phyloP scores from a whole-genome alignment of 2,113 vertebrate genomes.

The Amblyornis subalaris region DNA sequence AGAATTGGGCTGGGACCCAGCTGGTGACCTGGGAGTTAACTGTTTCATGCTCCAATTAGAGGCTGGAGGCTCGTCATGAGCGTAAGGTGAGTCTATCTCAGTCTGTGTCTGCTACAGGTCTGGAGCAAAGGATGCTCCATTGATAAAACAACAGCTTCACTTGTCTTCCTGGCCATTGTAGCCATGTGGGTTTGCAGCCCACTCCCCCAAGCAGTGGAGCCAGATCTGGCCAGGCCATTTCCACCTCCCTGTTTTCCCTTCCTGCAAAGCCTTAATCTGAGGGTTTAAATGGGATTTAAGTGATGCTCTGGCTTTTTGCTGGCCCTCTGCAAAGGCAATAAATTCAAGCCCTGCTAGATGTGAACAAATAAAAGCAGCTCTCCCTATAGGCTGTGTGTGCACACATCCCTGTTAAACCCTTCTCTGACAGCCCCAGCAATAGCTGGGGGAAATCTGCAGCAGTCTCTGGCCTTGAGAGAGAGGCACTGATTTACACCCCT shows the following conservation, averaged over 20 bases:
- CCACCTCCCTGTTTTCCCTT: not conserved
- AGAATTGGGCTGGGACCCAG: not conserved
- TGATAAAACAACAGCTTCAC: not conserved
- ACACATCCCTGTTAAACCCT: not conserved
- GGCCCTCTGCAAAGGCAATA: slow-evolving; percentile 1
- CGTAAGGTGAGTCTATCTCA: not conserved
- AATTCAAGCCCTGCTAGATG: slow-evolving; percentile 2
- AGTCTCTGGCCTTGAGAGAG: not conserved
- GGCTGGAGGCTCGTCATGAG: not conserved
- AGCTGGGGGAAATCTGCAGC: slow-evolving; percentile 24
- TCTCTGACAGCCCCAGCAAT: not conserved
- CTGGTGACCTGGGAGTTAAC: not conserved
- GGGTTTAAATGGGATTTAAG: slow-evolving; percentile 30
- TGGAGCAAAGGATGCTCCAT: not conserved
- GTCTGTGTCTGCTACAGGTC: not conserved
- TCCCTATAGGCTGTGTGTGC: not conserved
- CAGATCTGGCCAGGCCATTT: not conserved
- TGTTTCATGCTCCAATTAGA: not conserved
- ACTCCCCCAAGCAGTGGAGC: not conserved
- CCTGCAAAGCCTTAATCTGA: slow-evolving; percentile 11
- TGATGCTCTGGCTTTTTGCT: not conserved
- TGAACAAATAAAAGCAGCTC: slow-evolving; percentile 39
- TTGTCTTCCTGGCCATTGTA: not conserved
- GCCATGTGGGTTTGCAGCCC: not conserved
- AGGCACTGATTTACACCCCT: not conserved